Conservation (phyloP, 2,797 vertebrate species). For the Sebastes steindachneri region DNA sequence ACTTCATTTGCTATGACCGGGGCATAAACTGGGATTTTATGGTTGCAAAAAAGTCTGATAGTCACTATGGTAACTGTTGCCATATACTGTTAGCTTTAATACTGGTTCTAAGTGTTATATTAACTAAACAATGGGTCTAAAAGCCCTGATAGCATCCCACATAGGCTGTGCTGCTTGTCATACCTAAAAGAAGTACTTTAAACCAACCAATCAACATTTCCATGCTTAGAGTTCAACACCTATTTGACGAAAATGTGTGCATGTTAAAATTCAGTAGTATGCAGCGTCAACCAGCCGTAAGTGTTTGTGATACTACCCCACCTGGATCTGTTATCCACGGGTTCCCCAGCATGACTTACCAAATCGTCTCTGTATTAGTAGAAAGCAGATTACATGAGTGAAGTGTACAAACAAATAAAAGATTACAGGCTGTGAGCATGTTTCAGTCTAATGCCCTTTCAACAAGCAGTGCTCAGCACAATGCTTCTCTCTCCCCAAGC, state of each 20-base stretch:
- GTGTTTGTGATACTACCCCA: slow-evolving; percentile 42
- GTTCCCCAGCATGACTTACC: slow-evolving; percentile 57
- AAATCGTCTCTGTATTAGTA: slow-evolving; percentile 70
- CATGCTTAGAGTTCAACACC: neutral
- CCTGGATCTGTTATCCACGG: slow-evolving; percentile 63
- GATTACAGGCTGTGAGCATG: slow-evolving; percentile 83
- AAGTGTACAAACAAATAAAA: slow-evolving; percentile 85
- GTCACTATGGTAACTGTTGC: neutral
- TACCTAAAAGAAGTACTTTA: neutral
- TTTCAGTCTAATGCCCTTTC: slow-evolving; percentile 85
- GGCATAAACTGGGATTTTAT: neutral
- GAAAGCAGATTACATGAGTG: slow-evolving; percentile 83
- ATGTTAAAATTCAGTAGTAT: neutral
- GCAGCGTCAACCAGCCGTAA: slow-evolving; percentile 12
- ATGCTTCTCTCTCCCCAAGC: slow-evolving; percentile 76
- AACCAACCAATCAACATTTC: neutral
- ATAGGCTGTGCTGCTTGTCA: neutral
- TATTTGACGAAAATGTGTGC: neutral
- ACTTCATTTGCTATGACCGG: neutral
- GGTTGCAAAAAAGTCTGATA: neutral
- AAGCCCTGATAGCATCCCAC: neutral
- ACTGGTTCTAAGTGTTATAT: neutral
- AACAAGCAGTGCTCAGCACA: slow-evolving; percentile 75
- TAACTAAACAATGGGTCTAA: neutral
- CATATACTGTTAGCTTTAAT: neutral